Percentiles rank a stretch among this genome's conserved stretches.
Conservation (phyloP, 2,888 invertebrate genomes). For the Tyria jacobaeae region DNA sequence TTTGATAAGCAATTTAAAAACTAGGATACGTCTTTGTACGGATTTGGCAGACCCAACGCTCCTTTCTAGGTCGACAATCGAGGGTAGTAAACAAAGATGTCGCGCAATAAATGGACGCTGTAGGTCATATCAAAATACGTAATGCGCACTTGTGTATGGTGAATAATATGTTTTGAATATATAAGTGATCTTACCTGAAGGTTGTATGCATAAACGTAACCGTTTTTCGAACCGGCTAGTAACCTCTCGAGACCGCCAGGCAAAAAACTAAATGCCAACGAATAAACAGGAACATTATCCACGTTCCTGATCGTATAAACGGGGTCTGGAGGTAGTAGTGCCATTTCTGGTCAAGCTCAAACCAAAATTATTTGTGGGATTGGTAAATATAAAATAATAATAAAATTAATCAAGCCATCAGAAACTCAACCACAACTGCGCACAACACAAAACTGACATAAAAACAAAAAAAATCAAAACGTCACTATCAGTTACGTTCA, state of each 20-base stretch:
- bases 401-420: slow-evolving; percentile 84
- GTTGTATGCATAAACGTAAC: slow-evolving; percentile 92
- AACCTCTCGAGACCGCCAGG: slow-evolving; percentile 87
- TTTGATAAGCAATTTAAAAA: slow-evolving; percentile 20
- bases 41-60: slow-evolving; percentile 41
- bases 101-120: slow-evolving; percentile 52
- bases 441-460: slow-evolving; percentile 86
- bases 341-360: slow-evolving; percentile 87
- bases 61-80: slow-evolving; percentile 77
- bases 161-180: slow-evolving; percentile 62
- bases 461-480: slow-evolving; percentile 71
- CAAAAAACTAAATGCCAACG: slow-evolving; percentile 89
- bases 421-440: slow-evolving; percentile 84
- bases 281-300: slow-evolving; percentile 91
- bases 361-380: slow-evolving; percentile 77
- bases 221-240: slow-evolving; percentile 91
- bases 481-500: slow-evolving; percentile 42
- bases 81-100: slow-evolving; percentile 78
- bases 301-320: slow-evolving; percentile 90
- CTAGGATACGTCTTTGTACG: slow-evolving; percentile 34
- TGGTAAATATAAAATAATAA: slow-evolving; percentile 78
- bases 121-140: slow-evolving; percentile 42
- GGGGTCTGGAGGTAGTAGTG: slow-evolving; percentile 92
- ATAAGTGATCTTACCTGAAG: slow-evolving; percentile 88
- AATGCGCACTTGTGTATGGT: slow-evolving; percentile 53